Conservation (phyloP, 2,113 vertebrate species). For the Alligator sinensis region DNA sequence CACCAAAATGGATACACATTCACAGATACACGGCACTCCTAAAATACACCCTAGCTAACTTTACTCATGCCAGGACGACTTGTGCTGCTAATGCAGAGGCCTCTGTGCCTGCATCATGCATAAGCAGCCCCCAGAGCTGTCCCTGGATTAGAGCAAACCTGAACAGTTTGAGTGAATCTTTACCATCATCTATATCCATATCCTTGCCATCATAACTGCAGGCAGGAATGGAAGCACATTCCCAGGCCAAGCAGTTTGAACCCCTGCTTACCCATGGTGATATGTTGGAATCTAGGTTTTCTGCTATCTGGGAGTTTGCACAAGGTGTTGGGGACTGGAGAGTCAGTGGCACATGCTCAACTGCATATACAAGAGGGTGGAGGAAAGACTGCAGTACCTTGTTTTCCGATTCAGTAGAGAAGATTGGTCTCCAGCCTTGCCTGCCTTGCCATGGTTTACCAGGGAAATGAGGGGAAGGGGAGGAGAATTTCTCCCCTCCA, state of each 20-base stretch:
- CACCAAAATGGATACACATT: background rate
- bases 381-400: background rate
- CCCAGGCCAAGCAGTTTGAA: background rate
- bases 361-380: background rate
- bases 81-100: background rate
- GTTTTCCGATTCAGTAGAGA: background rate
- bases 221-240: background rate
- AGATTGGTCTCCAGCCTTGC: background rate
- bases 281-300: background rate
- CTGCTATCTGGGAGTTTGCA: background rate
- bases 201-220: background rate
- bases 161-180: background rate
- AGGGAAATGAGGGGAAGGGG: background rate
- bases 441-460: background rate
- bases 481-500: background rate
- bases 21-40: background rate
- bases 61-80: background rate
- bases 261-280: background rate
- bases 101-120: background rate
- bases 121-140: background rate
- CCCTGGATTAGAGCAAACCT: background rate
- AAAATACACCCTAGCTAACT: background rate
- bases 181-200: background rate
- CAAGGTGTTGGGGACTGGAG: background rate
- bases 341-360: background rate